A percentile compares a stretch with the other conserved stretches of the same genome.
Conservation (phyloP, 2,797 vertebrate genomes). For the Chaenodraco wilsoni region DNA sequence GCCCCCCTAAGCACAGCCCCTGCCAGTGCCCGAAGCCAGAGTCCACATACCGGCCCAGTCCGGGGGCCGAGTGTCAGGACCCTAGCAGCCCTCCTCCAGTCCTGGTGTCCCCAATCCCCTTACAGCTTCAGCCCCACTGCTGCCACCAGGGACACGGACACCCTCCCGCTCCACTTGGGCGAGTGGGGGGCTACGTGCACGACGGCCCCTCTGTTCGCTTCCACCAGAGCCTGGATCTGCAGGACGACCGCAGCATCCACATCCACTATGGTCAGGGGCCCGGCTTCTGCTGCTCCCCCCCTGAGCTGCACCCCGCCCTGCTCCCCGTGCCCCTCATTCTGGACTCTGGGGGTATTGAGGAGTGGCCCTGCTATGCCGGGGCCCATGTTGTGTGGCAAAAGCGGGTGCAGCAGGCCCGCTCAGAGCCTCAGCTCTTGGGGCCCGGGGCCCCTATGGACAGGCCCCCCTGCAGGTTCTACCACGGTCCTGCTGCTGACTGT, state of each 20-base stretch:
- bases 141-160: conserved; percentile 81
- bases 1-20: conserved; percentile 71
- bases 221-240: conserved; percentile 84
- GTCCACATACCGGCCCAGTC: conserved; percentile 66
- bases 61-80: conserved; percentile 72
- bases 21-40: conserved; percentile 81
- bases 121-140: conserved; percentile 77
- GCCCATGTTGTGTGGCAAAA: conserved; percentile 88
- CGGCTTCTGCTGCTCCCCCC: conserved; percentile 82
- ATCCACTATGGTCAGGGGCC: conserved; percentile 81
- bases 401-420: conserved; percentile 83
- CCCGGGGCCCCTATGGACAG: conserved; percentile 78
- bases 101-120: conserved; percentile 67
- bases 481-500: conserved; percentile 67
- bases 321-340: conserved; percentile 86
- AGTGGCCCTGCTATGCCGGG: conserved; percentile 79
- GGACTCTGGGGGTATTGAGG: conserved; percentile 83
- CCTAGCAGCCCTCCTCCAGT: conserved; percentile 57
- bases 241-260: conserved; percentile 82
- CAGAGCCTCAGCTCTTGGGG: conserved; percentile 83
- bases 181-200: conserved; percentile 81
- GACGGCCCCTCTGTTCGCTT: conserved; percentile 80
- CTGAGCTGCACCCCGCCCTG: conserved; percentile 84
- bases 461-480: conserved; percentile 71
- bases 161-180: conserved; percentile 70